phyloP scores from a whole-genome alignment of 2,113 vertebrate species.

The Hystrix brachyura region DNA sequence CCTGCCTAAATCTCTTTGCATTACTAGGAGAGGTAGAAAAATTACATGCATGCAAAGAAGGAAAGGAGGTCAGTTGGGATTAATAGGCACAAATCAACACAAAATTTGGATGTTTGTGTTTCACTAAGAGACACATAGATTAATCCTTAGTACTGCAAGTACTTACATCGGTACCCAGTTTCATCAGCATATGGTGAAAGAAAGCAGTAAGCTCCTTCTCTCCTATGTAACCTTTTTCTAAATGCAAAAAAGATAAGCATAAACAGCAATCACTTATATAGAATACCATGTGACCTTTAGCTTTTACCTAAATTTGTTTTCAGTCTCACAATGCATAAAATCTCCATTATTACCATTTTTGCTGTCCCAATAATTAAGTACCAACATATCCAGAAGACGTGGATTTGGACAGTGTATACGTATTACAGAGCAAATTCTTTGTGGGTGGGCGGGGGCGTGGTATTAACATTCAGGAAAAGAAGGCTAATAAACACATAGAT shows the following conservation, averaged over 20 bases:
- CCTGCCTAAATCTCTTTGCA: neutral
- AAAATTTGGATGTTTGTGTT: rapidly evolving
- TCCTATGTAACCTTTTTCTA: constrained; percentile 98
- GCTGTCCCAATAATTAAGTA: neutral
- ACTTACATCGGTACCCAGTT: constrained; percentile 91
- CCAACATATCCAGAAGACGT: neutral
- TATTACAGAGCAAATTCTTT: neutral
- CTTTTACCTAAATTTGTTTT: constrained; percentile 37
- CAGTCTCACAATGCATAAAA: neutral
- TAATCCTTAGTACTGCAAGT: rapidly evolving
- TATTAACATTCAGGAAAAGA: neutral
- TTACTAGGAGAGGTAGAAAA: constrained; percentile 73
- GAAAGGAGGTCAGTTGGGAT: constrained; percentile 26
- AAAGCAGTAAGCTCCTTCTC: constrained; percentile 96
- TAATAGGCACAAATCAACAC: constrained; percentile 22
- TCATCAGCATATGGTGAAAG: constrained; percentile 93
- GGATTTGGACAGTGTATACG: neutral
- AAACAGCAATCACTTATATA: neutral
- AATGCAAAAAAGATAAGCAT: constrained; percentile 64
- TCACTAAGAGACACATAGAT: neutral
- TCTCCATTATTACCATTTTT: neutral
- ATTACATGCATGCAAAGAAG: constrained; percentile 22
- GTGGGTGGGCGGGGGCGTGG: neutral
- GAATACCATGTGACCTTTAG: neutral
- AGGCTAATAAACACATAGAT: neutral